Base-by-base conservation (phyloP, 2,113 vertebrate species). In the Girardinichthys multiradiatus region DNA sequence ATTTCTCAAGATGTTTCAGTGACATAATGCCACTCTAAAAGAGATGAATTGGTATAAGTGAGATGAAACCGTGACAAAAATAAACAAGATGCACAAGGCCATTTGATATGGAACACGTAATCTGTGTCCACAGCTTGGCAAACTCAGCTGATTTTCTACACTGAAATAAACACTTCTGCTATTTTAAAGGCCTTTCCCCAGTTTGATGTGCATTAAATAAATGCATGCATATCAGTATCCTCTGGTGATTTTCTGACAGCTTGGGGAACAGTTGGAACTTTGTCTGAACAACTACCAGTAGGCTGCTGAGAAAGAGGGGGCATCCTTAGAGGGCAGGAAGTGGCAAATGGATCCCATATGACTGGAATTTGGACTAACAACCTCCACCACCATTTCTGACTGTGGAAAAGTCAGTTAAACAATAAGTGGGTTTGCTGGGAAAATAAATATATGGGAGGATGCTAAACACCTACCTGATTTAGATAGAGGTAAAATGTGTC, bases 341-440 rank as follows among this genome's bases (percentile, higher is more conserved):
- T 81, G 70, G 57, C 63, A 76, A 93, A 92, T 93, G 80, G 85
- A 86, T 87, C 70, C 89, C 89, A 91, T 87, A 89, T 91, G 90
- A 87, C 58, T 9, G 79, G 68, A 70, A 85, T 76, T 74, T 86
- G 83, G 82, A 83, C 77, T 72, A 86, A 82, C 83, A 83, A 70
- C 63, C 83, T 65, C 59, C 76, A 82, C 85, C 83, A 76, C 82
- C 81, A 80, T 85, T 81, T 86, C 81, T 60, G 79, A 82, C 86
- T 31, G 21, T 64, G 74, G 69, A 87, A n/a, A 66, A 80, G 74
- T 80, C 61, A 29, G 66, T 7, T 62, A 79, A 79, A 86, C 83
- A 74, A 83, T 81, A 68, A 61, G 86, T 70, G 78, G 76, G 77
- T 74, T 62, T 1, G 13, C 64, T 64, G 45, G 63, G 68, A 86